Conservation (phyloP, 2,888 invertebrate genomes). For the Thymelicus sylvestris region DNA sequence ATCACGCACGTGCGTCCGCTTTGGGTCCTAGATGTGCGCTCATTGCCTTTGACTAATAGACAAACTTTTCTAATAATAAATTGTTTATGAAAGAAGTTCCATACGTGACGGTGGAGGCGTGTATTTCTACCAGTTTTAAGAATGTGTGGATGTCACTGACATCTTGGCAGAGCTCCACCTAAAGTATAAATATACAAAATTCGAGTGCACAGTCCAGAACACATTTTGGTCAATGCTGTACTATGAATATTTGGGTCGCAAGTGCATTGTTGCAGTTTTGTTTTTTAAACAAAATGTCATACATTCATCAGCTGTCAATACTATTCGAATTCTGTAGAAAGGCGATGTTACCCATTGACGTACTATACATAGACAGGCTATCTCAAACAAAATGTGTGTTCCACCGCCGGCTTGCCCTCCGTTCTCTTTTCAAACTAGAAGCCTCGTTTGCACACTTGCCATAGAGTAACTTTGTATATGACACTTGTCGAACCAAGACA, state of each 20-base stretch:
- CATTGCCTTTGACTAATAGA: conserved; percentile 27
- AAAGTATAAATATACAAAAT: conserved; percentile 79
- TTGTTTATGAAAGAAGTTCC: conserved; percentile 48
- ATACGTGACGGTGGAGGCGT: conserved; percentile 45
- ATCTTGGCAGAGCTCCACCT: conserved; percentile 79
- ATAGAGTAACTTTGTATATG: too few relatives aligned
- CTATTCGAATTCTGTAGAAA: too few relatives aligned
- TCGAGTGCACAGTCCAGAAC: conserved; percentile 73
- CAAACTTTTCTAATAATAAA: conserved; percentile 45
- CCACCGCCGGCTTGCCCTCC: too few relatives aligned
- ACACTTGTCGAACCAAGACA: too few relatives aligned
- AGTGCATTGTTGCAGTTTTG: conserved; percentile 24
- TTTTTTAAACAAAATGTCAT: not conserved
- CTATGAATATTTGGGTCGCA: conserved; percentile 61
- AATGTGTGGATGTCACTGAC: conserved; percentile 76
- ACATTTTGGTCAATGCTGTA: conserved; percentile 73
- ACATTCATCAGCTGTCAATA: not conserved
- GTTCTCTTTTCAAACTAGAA: too few relatives aligned
- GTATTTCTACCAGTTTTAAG: conserved; percentile 65
- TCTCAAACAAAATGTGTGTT: too few relatives aligned
- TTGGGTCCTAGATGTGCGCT: not conserved
- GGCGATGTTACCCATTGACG: too few relatives aligned
- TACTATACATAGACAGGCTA: too few relatives aligned
- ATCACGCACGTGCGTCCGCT: not conserved
- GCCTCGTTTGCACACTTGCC: too few relatives aligned